Evolutionary conservation across 2,888 invertebrate genomes (phyloP), one percentile per base, ranked within the genome.

Genomic region (Sabatieria punctata): DNA sequence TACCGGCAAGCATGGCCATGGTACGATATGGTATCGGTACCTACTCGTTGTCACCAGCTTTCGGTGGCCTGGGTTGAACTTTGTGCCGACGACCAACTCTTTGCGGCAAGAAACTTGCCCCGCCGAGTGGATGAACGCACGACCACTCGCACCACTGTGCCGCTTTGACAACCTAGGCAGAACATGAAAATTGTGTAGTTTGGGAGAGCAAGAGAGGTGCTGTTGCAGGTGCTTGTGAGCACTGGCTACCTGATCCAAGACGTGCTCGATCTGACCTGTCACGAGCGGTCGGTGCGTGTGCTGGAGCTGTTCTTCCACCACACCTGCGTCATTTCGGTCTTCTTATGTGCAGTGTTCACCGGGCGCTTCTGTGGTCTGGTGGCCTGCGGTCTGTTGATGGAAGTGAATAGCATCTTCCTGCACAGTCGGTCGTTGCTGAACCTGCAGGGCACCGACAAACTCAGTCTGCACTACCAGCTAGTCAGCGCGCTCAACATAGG

Each of bases 291-390:
- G 1, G 54, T 54, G 2, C 52, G 62, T 22, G 60, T 62, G 25
- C 52, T 62, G 43, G 62, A 62, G 43, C 54, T 62, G 13, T 54
- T 61, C 39, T 63, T 63, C 53, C 62, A 62, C 48, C 62, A 62
- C 46, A 52, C 61, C 24, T 52, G 60, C 42, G 60, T 62, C 4
- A 47, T 62, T 26, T 48, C 55, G 2, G 62, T 56, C 1, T 61
- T 62, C 44, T 46, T 36, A 40, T 40, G 40, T 40, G 40, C 23
- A 8, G 21, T n/a, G 40, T 40, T 22, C 19, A 3, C 8, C 23
- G 22, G 19, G 2, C 27, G 24, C n/a, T 62, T 55, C 51, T 53
- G 63, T 1, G 60, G 58, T 26, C 55, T 62, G 22, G 60, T 60
- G 11, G 40, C 57, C 8, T 58, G 60, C 41, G 62, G 62, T 24